Conservation (phyloP, 2,888 invertebrate genomes). For the Pollenia labialis region DNA sequence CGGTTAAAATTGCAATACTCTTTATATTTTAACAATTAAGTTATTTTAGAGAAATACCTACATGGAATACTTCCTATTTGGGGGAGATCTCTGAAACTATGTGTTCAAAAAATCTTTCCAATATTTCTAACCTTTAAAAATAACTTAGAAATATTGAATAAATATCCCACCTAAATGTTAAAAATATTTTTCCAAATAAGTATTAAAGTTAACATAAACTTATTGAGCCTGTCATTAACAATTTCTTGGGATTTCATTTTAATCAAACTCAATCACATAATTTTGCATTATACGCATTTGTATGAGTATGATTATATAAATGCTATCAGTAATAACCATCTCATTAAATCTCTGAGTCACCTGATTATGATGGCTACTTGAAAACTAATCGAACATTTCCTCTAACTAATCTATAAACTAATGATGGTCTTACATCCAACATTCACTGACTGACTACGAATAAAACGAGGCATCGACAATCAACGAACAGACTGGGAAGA, state of each 20-base stretch:
- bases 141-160: too few relatives aligned
- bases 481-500: slow-evolving; percentile 37
- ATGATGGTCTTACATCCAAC: slow-evolving; percentile 69
- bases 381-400: slow-evolving; percentile 73
- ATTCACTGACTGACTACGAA: slow-evolving; percentile 31
- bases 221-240: slow-evolving; percentile 58
- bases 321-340: slow-evolving; percentile 60
- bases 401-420: slow-evolving; percentile 70
- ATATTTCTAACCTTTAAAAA: too few relatives aligned
- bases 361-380: slow-evolving; percentile 70
- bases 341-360: slow-evolving; percentile 69
- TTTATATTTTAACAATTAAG: too few relatives aligned
- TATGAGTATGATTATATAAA: slow-evolving; percentile 13
- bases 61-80: too few relatives aligned
- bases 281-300: slow-evolving; percentile 5
- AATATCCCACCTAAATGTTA: background rate
- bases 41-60: too few relatives aligned
- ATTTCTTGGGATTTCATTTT: slow-evolving; percentile 48
- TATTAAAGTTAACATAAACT: slow-evolving; percentile 6
- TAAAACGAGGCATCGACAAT: slow-evolving; percentile 17
- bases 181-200: background rate
- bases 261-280: slow-evolving; percentile 23
- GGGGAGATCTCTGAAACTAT: too few relatives aligned
- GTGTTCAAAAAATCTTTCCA: too few relatives aligned
- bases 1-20: too few relatives aligned